Evolutionary conservation across 1,140 invertebrate species (phyloP), one percentile per base, ranked within the genome.

Genomic region (Drosophila subobscura): DNA sequence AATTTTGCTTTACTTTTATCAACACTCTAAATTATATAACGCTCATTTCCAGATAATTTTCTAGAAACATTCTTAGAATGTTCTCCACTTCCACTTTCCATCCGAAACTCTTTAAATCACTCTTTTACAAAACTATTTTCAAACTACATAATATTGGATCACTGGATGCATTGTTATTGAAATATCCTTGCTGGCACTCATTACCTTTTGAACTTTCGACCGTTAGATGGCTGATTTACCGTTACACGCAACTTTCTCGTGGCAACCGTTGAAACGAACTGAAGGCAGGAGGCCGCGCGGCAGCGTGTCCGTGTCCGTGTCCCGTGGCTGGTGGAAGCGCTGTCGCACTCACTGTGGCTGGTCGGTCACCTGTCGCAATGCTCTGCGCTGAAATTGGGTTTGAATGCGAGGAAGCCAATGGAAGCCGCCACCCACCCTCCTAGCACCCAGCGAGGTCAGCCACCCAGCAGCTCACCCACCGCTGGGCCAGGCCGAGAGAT

Each of bases 321-420:
- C 55, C 55, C 66, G 58, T 56, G 56, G 53, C 52, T 37, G 12
- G 14, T 25, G 40, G n/a, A 10, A 46, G 25, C 56, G 47, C 42
- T 37, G 33, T 37, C 33, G 33, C 33, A 37, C 8, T 37, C 33
- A 8, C 44, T 37, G 59, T 67, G 29, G 29, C 29, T 33, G 29
- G 7, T 20, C 33, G 60, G 70, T 77, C 79, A 90, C 89, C 89
- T 90, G 89, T 86, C 84, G 85, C 89, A 90, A 85, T 81, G 70
- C 44, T 68, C 14, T 10, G 8, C 47, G 55, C 60, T 22, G 6
- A 79, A 84, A 78, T 81, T 88, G 70, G 70, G 65, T 77, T 84
- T 90, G 63, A 81, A 75, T 83, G 76, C 64, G 71, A 72, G 1
- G 57, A 76, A 83, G 77, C 73, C 84, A 81, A 89, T 81, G 77